A percentile compares a stretch with the other conserved stretches of the same genome.
phyloP scores from a whole-genome alignment of 2,797 vertebrate genomes.

The Gymnoscopelus braueri region DNA sequence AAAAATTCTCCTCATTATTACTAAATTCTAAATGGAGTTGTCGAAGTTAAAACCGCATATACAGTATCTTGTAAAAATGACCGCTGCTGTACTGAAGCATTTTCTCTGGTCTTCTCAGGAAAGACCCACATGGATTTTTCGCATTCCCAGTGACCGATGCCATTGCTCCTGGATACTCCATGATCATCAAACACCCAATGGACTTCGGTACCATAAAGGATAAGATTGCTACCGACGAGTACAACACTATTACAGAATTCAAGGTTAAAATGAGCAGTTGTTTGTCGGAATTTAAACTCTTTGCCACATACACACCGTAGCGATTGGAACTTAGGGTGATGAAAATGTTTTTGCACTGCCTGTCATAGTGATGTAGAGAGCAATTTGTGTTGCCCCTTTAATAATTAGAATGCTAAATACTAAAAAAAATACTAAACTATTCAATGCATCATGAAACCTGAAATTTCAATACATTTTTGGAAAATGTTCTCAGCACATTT shows the following conservation, averaged over 20 bases:
- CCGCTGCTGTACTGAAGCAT: neutral
- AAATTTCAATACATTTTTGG: too few relatives aligned
- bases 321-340: neutral
- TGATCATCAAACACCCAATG: conserved; percentile 99
- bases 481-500: too few relatives aligned
- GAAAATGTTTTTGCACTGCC: neutral
- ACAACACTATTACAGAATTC: conserved; percentile 97
- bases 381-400: too few relatives aligned
- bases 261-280: conserved; percentile 82
- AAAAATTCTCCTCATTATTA: too few relatives aligned
- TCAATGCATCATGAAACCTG: too few relatives aligned
- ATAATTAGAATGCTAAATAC: too few relatives aligned
- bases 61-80: neutral
- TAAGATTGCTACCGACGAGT: conserved; percentile 92
- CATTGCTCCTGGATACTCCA: conserved; percentile 96
- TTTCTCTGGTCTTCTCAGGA: conserved; percentile 79
- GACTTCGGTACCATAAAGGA: conserved; percentile 99
- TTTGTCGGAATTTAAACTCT: neutral
- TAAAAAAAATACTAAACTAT: too few relatives aligned
- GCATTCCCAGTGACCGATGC: conserved; percentile 96
- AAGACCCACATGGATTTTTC: conserved; percentile 97
- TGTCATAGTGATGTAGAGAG: neutral
- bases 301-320: neutral
- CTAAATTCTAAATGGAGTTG: too few relatives aligned
- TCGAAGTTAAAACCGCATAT: too few relatives aligned